phyloP scores from a whole-genome alignment of 2,113 vertebrate genomes.

The Peromyscus maniculatus region DNA sequence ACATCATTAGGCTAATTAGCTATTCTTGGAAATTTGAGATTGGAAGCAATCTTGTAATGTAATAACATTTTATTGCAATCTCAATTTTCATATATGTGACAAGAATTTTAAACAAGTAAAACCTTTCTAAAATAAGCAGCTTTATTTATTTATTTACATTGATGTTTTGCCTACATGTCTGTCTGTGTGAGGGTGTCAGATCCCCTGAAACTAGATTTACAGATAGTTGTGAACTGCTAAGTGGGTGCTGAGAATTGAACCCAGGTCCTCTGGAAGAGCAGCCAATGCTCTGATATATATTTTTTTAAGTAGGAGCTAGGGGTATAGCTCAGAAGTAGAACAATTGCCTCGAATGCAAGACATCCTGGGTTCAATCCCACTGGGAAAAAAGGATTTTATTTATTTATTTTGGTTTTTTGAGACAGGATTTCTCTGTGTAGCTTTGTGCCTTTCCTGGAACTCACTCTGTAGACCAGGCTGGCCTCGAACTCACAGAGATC shows the following conservation, averaged over 20 bases:
- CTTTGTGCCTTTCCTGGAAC: too few species aligned
- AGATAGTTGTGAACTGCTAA: not conserved
- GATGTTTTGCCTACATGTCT: not conserved
- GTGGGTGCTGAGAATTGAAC: not conserved
- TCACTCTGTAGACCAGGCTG: too few species aligned
- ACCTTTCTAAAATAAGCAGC: not conserved
- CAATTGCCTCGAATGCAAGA: not conserved
- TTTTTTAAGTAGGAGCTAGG: not conserved
- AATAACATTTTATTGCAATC: constrained; percentile 41
- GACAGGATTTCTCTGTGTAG: too few species aligned
- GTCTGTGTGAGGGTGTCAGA: not conserved
- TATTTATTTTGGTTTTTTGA: too few species aligned
- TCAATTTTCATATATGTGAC: not conserved
- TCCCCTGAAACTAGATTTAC: not conserved
- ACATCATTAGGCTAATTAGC: constrained; percentile 47
- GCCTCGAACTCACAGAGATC: too few species aligned
- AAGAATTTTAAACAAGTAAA: constrained; percentile 41
- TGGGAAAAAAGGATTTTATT: not conserved
- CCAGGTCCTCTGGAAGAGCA: not conserved
- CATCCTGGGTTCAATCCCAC: not conserved
- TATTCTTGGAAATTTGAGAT: constrained; percentile 44
- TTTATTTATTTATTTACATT: not conserved
- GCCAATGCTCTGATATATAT: not conserved
- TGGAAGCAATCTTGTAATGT: constrained; percentile 8
- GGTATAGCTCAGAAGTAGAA: not conserved